Base-by-base conservation (phyloP, 2,888 invertebrate genomes). In the Parascotia fuliginaria region DNA sequence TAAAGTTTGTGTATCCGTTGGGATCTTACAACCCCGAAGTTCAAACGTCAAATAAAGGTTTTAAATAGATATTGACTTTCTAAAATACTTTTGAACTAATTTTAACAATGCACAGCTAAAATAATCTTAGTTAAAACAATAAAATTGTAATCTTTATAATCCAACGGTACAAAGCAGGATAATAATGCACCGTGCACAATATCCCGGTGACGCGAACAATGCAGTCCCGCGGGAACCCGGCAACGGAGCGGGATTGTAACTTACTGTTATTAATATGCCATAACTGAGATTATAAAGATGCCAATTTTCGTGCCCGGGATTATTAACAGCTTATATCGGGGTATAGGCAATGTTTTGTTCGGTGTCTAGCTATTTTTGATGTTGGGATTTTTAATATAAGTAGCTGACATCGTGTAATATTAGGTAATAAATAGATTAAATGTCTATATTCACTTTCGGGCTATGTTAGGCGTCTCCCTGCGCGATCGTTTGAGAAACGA, bases 241-340 rank as follows among this genome's bases (percentile, higher is more conserved):
- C 3, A 24, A 48, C 56, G 54, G 55, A 53, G 51, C 49, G 52
- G 56, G 49, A 59, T 52, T 67, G 62, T 65, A 60, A 65, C 55
- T 70, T 73, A 73, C 60, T 52, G 64, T 67, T 70, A 70, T 73
- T 69, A 73, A 73, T 73, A 65, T 53, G 47, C 42, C 64, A 55
- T 59, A 48, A 58, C 71, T 50, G 53, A 52, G 63, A 57, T 63
- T 63, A 68, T 68, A 68, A 68, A 71, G 72, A 70, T 65, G 70
- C 54, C 69, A 71, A 65, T 71, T 70, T 70, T 58, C 58, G 53
- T 55, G 49, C 34, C 11, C 42, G 36, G 45, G 43, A 53, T 51
- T 41, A 50, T 46, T 53, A 46, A 39, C 52, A 14, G 33, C 13
- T n/a, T n/a, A 11, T 29, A 31, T 12, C 24, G 32, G 16, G 9